Conservation (phyloP, 2,888 invertebrate species). For the Eulithis testata region DNA sequence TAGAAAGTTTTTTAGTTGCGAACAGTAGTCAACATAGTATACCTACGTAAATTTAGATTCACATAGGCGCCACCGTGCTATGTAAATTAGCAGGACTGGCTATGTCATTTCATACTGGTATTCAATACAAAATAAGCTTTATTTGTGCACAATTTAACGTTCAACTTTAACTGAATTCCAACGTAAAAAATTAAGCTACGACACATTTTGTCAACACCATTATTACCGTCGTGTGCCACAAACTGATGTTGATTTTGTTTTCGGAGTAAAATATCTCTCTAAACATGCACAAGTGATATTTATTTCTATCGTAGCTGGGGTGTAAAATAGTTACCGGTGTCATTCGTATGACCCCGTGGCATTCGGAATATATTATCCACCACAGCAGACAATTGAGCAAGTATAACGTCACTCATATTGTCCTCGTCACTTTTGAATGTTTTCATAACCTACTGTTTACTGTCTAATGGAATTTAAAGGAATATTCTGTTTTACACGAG, state of each 20-base stretch:
- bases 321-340: constrained; percentile 58
- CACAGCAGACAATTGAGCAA: constrained; percentile 58
- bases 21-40: constrained; percentile 32
- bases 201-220: no score
- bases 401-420: constrained; percentile 48
- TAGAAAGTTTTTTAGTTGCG: constrained; percentile 45
- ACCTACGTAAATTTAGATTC: constrained; percentile 33
- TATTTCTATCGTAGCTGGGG: constrained; percentile 37
- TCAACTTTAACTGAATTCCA: not conserved
- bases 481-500: no score
- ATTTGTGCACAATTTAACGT: not conserved
- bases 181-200: no score
- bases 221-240: not conserved
- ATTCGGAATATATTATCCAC: constrained; percentile 70
- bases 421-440: constrained; percentile 42
- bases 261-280: not conserved
- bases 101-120: constrained; percentile 3
- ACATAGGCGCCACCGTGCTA: constrained; percentile 47
- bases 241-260: not conserved
- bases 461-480: constrained; percentile 20
- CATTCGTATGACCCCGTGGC: constrained; percentile 67
- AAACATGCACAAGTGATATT: not conserved
- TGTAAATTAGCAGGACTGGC: constrained; percentile 50
- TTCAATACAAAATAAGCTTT: not conserved
- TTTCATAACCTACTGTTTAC: constrained; percentile 29